These are phyloP conservation scores for Blomia tropicalis DNA, from an alignment of 2,888 invertebrate genomes.

Conservation along the genomic window DNA sequence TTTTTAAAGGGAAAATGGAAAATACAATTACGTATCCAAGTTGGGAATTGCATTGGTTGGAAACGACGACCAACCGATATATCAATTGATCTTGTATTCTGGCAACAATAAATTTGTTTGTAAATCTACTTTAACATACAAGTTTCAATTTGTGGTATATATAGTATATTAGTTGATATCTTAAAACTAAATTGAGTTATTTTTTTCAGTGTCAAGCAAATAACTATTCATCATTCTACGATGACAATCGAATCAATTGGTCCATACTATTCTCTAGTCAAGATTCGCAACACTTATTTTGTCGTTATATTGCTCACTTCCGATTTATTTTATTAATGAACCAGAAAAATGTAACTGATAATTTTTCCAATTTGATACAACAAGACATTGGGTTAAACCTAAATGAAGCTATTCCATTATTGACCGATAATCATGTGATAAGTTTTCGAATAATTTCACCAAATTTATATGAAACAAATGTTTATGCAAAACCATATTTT, in stretches of 20 bases:
- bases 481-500: too few species aligned
- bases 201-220: conserved; percentile 27
- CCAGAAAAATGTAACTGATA: background rate
- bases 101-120: conserved; percentile 27
- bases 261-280: conserved; percentile 40
- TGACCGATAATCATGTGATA: background rate
- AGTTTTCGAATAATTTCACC: background rate
- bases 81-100: conserved; percentile 27
- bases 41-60: background rate
- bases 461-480: too few species aligned
- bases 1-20: background rate
- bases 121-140: conserved; percentile 21
- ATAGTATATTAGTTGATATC: background rate
- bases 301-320: background rate
- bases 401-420: background rate
- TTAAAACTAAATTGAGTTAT: background rate
- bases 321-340: background rate
- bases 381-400: background rate
- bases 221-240: conserved; percentile 39
- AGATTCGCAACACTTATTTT: background rate
- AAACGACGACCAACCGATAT: background rate
- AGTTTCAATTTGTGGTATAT: conserved; percentile 25
- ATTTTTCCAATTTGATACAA: background rate
- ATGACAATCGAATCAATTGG: conserved; percentile 43
- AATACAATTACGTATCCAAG: background rate